A percentile compares a stretch with the other conserved stretches of the same genome.
phyloP scores from a whole-genome alignment of 2,797 vertebrate genomes.

The Liasis olivaceus region DNA sequence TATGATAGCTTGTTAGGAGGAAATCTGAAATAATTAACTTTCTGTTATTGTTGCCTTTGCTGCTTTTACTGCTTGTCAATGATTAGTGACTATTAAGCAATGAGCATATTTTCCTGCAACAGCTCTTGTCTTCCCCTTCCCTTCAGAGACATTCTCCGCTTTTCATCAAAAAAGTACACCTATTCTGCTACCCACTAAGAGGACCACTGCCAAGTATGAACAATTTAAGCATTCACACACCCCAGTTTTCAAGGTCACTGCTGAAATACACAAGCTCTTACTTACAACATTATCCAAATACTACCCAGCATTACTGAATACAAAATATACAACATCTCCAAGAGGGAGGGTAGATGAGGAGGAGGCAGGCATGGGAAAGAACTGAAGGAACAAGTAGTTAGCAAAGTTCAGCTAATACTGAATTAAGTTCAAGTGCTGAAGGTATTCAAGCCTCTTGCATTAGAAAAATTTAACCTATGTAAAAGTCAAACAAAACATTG shows the following conservation, averaged over 20 bases:
- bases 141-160: background rate
- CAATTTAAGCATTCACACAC: conserved; percentile 18
- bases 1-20: background rate
- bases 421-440: background rate
- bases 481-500: background rate
- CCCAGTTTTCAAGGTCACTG: conserved; percentile 44
- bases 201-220: conserved; percentile 25
- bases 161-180: background rate
- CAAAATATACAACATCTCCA: background rate
- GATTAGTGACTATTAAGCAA: conserved; percentile 54
- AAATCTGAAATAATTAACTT: conserved; percentile 52
- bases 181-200: background rate
- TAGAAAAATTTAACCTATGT: background rate
- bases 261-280: conserved; percentile 15
- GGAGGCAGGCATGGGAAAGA: background rate
- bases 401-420: background rate
- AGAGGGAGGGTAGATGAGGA: background rate
- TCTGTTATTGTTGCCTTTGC: background rate
- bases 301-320: rapidly evolving
- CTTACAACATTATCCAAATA: background rate
- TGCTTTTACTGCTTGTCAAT: conserved; percentile 38
- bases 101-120: conserved; percentile 15
- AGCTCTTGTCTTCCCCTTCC: background rate
- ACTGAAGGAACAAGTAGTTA: background rate
- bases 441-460: background rate